Evolutionary conservation across 2,797 vertebrate genomes (phyloP).

Genomic region (Loris lydekkerianus): DNA sequence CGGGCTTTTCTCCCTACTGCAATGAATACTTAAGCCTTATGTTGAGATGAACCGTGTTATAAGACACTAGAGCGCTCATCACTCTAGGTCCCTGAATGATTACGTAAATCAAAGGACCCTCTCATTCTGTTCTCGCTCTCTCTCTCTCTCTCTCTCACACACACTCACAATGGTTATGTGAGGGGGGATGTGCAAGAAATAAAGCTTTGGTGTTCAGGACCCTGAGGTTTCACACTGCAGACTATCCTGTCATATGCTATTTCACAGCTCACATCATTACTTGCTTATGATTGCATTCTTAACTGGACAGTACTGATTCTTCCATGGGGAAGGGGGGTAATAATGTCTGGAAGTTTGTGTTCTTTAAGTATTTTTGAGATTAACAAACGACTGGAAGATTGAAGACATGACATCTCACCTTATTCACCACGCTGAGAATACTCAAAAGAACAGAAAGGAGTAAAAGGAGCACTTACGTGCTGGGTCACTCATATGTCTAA

Average conservation of each 20-base stretch:
- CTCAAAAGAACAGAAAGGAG: background rate
- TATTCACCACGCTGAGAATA: background rate
- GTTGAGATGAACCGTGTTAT: background rate
- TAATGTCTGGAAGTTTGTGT: background rate
- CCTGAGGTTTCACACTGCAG: background rate
- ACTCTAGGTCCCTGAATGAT: background rate
- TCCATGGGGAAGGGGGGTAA: background rate
- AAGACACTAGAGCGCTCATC: background rate
- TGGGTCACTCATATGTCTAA: background rate
- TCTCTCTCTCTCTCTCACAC: background rate
- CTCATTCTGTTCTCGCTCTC: no score
- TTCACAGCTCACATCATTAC: background rate
- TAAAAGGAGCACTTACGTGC: background rate
- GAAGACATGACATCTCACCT: constrained; percentile 9
- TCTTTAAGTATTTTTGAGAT: background rate
- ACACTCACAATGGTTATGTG: background rate
- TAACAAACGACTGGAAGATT: constrained; percentile 30
- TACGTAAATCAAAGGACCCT: background rate
- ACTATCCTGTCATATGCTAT: background rate
- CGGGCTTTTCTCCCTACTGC: background rate
- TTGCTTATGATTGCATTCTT: background rate
- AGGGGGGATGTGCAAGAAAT: background rate
- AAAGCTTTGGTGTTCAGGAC: background rate
- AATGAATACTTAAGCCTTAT: background rate
- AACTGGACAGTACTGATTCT: background rate